A percentile compares a stretch with the other conserved stretches of the same genome.
Evolutionary conservation across 2,797 vertebrate genomes (phyloP).

Genomic region (Graptemys geographica): DNA sequence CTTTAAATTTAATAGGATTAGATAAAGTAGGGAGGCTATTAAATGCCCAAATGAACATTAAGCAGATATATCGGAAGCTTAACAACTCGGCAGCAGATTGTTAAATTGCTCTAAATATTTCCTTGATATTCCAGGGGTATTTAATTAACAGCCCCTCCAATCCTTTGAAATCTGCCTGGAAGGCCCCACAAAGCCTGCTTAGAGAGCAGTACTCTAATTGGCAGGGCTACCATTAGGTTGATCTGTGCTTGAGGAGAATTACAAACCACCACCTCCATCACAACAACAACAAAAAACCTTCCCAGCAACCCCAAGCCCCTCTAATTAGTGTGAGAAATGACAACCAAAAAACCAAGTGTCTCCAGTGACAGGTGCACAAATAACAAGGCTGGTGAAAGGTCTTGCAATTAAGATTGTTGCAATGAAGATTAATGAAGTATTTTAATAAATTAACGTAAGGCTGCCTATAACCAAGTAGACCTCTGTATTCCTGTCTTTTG

Average conservation of each 20-base stretch:
- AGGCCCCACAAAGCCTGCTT: constrained; percentile 28
- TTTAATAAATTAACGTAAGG: constrained; percentile 78
- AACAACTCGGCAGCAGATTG: constrained; percentile 78
- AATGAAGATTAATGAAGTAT: constrained; percentile 82
- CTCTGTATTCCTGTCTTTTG: neutral
- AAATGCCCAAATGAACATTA: constrained; percentile 83
- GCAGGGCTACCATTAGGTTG: constrained; percentile 36
- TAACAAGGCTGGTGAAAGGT: constrained; percentile 81
- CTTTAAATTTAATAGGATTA: constrained; percentile 83
- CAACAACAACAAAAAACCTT: neutral
- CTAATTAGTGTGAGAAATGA: constrained; percentile 81
- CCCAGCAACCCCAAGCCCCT: constrained; percentile 65
- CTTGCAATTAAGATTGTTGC: constrained; percentile 80
- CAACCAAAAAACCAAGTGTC: constrained; percentile 69
- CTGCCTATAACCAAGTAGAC: constrained; percentile 61
- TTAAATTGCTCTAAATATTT: constrained; percentile 73
- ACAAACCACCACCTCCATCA: constrained; percentile 27
- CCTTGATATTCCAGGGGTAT: constrained; percentile 68
- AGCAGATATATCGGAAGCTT: constrained; percentile 79
- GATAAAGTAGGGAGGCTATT: constrained; percentile 82
- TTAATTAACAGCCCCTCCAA: constrained; percentile 78
- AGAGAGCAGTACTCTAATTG: constrained; percentile 58
- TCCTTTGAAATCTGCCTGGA: constrained; percentile 68
- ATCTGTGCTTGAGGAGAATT: constrained; percentile 57
- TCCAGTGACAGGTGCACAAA: constrained; percentile 81